Percentiles rank a stretch among this genome's conserved stretches.
Evolutionary conservation across 2,113 vertebrate genomes (phyloP).

Genomic region (Noctilio leporinus): DNA sequence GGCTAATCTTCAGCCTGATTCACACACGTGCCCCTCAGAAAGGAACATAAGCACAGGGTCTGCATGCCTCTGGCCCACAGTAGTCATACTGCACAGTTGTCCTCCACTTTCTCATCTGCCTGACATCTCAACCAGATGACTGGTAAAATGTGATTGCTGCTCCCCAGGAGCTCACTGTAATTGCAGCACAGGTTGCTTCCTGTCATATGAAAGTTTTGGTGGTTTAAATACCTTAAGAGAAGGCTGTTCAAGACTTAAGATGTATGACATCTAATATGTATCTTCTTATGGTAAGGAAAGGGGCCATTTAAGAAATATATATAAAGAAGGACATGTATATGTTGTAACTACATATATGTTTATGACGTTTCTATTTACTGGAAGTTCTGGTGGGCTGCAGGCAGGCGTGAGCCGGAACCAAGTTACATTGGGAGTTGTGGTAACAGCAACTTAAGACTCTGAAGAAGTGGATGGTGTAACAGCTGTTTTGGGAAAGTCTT

Average conservation of each 20-base stretch:
- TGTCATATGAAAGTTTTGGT: not conserved
- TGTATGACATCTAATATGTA: not conserved
- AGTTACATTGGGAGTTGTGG: not conserved
- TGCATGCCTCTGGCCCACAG: not conserved
- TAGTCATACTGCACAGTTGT: not conserved
- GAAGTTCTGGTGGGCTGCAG: not conserved
- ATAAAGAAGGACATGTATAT: not conserved
- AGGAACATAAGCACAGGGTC: not conserved
- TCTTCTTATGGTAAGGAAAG: not conserved
- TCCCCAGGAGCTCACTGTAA: not conserved
- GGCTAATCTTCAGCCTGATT: not conserved
- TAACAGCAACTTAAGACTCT: not conserved
- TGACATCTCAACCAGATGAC: not conserved
- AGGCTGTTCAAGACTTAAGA: not conserved
- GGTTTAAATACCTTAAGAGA: not conserved
- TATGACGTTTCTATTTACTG: not conserved
- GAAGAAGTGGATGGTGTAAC: not conserved
- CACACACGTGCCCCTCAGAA: not conserved
- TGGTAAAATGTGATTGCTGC: not conserved
- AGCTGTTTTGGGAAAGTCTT: not conserved
- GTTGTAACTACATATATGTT: not conserved
- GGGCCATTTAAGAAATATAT: not conserved
- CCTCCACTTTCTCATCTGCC: not conserved
- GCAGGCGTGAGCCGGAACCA: not conserved
- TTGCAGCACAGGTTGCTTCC: not conserved